Evolutionary conservation across 2,797 vertebrate species (phyloP), one percentile per base, ranked within the genome.

Genomic region (Mionectes olivaceus): DNA sequence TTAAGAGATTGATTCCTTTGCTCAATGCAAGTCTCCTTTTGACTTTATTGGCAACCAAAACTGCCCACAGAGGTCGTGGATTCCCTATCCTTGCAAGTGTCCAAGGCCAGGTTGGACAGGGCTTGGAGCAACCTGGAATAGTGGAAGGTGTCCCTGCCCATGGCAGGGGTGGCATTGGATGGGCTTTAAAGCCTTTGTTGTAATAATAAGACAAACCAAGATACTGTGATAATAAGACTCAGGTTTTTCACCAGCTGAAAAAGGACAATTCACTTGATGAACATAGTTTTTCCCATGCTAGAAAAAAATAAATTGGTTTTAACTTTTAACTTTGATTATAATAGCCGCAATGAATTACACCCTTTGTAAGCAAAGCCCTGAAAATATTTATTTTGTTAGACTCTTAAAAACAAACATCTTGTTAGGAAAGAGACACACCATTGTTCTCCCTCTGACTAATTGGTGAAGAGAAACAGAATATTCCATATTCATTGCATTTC

Each of bases 401-500:
- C 84, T 89, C 79, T 27, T 71, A 15, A 50, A 93, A 77, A 60
- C 57, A 87, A 93, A 91, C 83, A 71, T 84, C 80, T 87, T 65
- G 76, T 86, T 88, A 76, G 80, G 70, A 77, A 91, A 89, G 90
- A 96, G 64, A 69, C 87, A 78, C 25, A 37, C 68, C 93, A 90
- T 94, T 96, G 87, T 96, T 93, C 64, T 71, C 44, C 24, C 53
- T 71, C 46, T 0, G 2, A 52, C 94, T 94, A 84, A 95, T 69
- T 84, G 84, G 75, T 46, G 50, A 68, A 67, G 69, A 91, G 87
- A 87, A 94, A 89, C 52, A 86, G 77, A 71, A 74, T 84, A 86
- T 94, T 95, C 73, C 89, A 44, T 89, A 95, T 96, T 94, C 93
- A 92, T 65, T 78, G 55, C 83, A 81, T 81, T 95, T 90, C 93